These are phyloP conservation scores for Ginglymostoma cirratum DNA, from an alignment of 2,113 vertebrate genomes.

Conservation along the genomic window DNA sequence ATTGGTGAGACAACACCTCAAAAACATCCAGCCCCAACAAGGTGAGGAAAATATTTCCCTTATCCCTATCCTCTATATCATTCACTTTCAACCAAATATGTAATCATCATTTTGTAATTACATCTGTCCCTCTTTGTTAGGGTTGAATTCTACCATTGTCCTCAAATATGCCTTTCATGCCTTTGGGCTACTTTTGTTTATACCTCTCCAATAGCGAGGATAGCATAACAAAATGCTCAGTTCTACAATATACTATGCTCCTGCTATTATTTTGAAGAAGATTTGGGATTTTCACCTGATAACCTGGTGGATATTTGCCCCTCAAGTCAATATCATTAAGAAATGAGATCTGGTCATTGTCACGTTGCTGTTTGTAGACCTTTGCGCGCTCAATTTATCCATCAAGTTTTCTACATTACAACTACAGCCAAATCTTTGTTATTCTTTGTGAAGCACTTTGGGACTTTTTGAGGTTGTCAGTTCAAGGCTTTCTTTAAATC, in stretches of 20 bases:
- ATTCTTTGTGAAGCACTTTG: not conserved
- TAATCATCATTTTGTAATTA: not conserved
- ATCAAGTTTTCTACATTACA: not conserved
- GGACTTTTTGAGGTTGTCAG: not conserved
- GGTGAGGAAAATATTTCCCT: too few relatives aligned
- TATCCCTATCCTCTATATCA: not conserved
- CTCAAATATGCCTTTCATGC: not conserved
- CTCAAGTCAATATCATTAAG: not conserved
- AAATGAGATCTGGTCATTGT: not conserved
- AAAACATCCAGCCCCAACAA: not conserved
- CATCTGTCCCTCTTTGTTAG: not conserved
- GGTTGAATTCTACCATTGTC: not conserved
- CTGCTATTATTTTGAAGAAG: not conserved
- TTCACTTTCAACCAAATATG: not conserved
- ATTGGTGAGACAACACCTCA: not conserved
- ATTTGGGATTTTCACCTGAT: not conserved
- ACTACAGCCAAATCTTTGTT: not conserved
- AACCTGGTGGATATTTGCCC: not conserved
- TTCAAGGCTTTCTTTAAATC: not conserved
- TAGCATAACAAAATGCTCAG: too few relatives aligned
- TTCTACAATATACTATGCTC: too few relatives aligned
- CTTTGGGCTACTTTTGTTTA: not conserved
- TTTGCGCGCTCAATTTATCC: not conserved
- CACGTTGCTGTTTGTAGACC: not conserved
- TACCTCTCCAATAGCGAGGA: too few relatives aligned